Base-by-base conservation (phyloP, 2,113 vertebrate genomes). In the Xerus inauris region DNA sequence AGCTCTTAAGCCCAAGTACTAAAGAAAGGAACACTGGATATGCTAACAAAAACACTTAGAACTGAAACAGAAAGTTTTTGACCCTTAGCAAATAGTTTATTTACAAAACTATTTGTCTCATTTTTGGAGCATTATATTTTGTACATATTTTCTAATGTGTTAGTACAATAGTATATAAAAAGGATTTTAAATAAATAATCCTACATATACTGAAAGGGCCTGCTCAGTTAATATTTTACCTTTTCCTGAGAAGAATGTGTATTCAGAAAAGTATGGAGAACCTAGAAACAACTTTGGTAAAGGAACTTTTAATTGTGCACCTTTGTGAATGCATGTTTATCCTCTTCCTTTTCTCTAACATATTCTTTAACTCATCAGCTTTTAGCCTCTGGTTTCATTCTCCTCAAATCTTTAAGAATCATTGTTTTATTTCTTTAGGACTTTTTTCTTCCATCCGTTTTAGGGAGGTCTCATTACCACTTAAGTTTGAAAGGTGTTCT, bases 141-240 rank as follows among this genome's bases (percentile, higher is more conserved):
- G 3, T 47, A 4, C 67, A 40, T 59, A 92, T 88, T 84, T 96
- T 22, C 47, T 87, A 35, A 28, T 64, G 17, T 87, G 24, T 51
- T 45, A 93, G 20, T 65, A 84, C 6, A 57, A 4, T 14, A 54
- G 16, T 38, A 28, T 54, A 4, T 13, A 17, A 49, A 28, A 40
- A 54, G 76, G 49, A 42, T 75, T 75, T 95, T 54, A 89, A 84
- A 57, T 67, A 95, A 89, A 17, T 65, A 77, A 49, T 40, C 84
- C 3, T 86, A 16, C 6, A 26, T 85, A 42, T 47, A 11, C 3
- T 62, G 4, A 72, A 45, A 8, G 3, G 14, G 2, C 13, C 22
- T 51, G 8, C 20, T 81, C 45, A 71, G 19, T 57, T 94, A 65
- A 22, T 32, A 51, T 91, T 47, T 85, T 54, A 10, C 12, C 83